Evolutionary conservation across 1,140 invertebrate species (phyloP).

Genomic region (Hirudo medicinalis): DNA sequence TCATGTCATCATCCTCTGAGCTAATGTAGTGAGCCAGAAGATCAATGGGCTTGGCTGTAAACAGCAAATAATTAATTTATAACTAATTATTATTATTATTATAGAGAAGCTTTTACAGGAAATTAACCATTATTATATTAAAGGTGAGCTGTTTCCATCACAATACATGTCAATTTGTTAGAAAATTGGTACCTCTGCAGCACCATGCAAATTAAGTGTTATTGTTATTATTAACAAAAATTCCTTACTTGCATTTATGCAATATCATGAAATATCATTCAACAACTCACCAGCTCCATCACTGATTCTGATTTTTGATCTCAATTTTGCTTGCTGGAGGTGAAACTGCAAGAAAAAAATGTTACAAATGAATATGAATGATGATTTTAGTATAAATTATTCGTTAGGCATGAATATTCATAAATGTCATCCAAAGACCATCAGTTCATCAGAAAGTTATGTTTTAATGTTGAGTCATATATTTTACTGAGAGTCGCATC

Average conservation of each 20-base stretch:
- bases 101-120: neutral
- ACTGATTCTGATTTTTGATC: conserved; percentile 85
- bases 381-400: neutral
- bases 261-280: no score
- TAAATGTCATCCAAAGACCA: no score
- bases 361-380: neutral
- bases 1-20: conserved; percentile 59
- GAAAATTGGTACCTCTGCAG: no score
- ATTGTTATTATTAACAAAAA: no score
- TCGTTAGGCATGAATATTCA: neutral
- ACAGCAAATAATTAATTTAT: neutral
- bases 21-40: conserved; percentile 86
- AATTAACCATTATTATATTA: no score
- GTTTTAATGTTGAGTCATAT: no score
- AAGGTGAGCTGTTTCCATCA: no score
- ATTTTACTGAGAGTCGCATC: no score
- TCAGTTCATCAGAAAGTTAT: no score
- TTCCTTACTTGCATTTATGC: no score
- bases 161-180: no score
- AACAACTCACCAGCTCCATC: conserved; percentile 55
- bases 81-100: conserved; percentile 3
- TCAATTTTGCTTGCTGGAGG: conserved; percentile 49
- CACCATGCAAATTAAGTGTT: no score
- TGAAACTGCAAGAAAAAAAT: conserved; percentile 35
- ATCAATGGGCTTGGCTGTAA: conserved; percentile 89